These are phyloP conservation scores for Drosophila rufa DNA, from an alignment of 1,140 invertebrate species.

Conservation along the genomic window DNA sequence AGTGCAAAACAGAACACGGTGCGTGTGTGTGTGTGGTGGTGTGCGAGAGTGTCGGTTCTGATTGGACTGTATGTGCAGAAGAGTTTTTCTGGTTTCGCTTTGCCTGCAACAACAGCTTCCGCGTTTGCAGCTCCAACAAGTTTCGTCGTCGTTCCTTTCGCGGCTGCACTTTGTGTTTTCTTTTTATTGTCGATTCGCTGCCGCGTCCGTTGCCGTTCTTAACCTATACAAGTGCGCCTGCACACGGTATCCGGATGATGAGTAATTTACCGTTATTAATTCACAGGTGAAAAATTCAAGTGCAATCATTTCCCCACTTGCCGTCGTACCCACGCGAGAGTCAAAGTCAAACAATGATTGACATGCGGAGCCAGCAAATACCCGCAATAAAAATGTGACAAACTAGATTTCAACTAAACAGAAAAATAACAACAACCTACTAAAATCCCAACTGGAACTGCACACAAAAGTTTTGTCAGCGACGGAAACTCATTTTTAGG, in stretches of 20 bases:
- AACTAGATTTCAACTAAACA: slow-evolving; percentile 7
- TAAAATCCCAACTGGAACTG: slow-evolving; percentile 27
- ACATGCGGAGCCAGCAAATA: background rate
- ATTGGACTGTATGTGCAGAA: slow-evolving; percentile 65
- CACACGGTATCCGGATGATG: slow-evolving; percentile 30
- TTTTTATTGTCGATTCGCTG: slow-evolving; percentile 76
- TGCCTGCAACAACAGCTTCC: slow-evolving; percentile 65
- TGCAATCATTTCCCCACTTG: slow-evolving; percentile 62
- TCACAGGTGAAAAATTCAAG: slow-evolving; percentile 68
- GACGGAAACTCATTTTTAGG: slow-evolving; percentile 4
- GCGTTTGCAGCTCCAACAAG: slow-evolving; percentile 74
- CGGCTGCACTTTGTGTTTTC: slow-evolving; percentile 77
- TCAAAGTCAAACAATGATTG: slow-evolving; percentile 10
- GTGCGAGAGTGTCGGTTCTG: slow-evolving; percentile 50
- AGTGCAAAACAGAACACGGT: slow-evolving; percentile 54
- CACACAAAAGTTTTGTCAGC: slow-evolving; percentile 26
- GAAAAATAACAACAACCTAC: slow-evolving; percentile 3
- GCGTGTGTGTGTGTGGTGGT: slow-evolving; percentile 15
- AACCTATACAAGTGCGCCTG: slow-evolving; percentile 23
- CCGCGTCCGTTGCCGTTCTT: slow-evolving; percentile 54
- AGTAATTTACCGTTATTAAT: slow-evolving; percentile 80
- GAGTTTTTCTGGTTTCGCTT: slow-evolving; percentile 68
- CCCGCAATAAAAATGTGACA: slow-evolving; percentile 21
- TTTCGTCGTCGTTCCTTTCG: slow-evolving; percentile 56
- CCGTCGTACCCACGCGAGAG: slow-evolving; percentile 4